Evolutionary conservation across 2,797 vertebrate genomes (phyloP).

Genomic region (Chelidonichthys spinosus): DNA sequence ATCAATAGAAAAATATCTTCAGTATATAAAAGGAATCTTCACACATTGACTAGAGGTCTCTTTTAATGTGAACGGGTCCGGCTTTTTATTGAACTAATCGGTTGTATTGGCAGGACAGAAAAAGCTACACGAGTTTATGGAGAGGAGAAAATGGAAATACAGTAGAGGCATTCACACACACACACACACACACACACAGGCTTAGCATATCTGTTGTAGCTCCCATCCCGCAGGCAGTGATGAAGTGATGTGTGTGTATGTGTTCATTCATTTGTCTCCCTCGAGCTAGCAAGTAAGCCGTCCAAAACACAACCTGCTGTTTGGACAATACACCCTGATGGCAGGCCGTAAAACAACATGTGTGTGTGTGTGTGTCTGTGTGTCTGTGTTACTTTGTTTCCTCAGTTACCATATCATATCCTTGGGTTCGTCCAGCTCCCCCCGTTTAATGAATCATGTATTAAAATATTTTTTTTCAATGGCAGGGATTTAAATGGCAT

Average conservation of each 20-base stretch:
- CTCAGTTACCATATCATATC: neutral
- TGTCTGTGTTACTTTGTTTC: neutral
- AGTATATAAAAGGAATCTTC: neutral
- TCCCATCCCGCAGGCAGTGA: slow-evolving; percentile 43
- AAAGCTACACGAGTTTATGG: slow-evolving; percentile 48
- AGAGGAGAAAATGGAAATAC: slow-evolving; percentile 50
- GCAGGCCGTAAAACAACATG: slow-evolving; percentile 53
- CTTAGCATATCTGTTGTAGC: slow-evolving; percentile 48
- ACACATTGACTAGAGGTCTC: neutral
- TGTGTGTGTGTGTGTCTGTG: neutral
- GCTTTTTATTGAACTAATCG: slow-evolving; percentile 14
- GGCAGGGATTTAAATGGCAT: slow-evolving; percentile 1
- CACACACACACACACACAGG: slow-evolving; percentile 34
- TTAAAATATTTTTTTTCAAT: neutral
- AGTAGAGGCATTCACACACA: slow-evolving; percentile 31
- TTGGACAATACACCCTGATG: slow-evolving; percentile 58
- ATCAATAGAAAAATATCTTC: neutral
- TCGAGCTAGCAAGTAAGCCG: slow-evolving; percentile 57
- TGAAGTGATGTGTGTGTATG: slow-evolving; percentile 30
- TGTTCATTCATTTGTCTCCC: slow-evolving; percentile 51
- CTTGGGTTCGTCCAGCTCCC: neutral
- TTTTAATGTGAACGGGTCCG: neutral
- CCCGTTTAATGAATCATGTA: neutral
- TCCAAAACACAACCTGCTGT: slow-evolving; percentile 72
- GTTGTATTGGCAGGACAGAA: slow-evolving; percentile 11